These are phyloP conservation scores for Novumbra hubbsi DNA, from an alignment of 2,797 vertebrate species.

Conservation along the genomic window DNA sequence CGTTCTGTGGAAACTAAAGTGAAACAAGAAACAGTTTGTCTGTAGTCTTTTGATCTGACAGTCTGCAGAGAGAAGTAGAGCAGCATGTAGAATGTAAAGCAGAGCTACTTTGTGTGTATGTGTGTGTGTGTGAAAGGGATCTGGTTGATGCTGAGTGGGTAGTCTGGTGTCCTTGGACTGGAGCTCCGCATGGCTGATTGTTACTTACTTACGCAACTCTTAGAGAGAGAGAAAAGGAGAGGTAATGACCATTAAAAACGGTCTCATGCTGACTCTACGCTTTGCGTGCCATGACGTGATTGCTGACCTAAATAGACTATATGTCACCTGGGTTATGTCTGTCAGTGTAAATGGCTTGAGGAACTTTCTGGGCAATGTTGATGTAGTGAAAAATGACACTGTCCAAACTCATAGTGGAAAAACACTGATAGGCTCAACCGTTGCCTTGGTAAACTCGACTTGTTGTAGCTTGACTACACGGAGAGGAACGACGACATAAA, in stretches of 20 bases:
- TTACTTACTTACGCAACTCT: not conserved
- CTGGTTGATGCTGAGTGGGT: not conserved
- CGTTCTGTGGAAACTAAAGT: not conserved
- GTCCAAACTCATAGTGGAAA: slow-evolving; percentile 3
- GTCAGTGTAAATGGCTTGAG: not conserved
- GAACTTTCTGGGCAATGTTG: not conserved
- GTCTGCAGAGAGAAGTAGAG: not conserved
- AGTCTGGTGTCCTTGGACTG: not conserved
- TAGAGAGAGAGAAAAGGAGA: not conserved
- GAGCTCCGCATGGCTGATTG: not conserved
- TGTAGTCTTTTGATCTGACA: not conserved
- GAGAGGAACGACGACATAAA: no score
- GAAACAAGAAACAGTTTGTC: not conserved
- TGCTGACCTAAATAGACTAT: not conserved
- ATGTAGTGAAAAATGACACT: not conserved
- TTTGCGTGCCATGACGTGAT: not conserved
- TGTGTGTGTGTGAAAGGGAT: not conserved
- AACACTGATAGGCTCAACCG: not conserved
- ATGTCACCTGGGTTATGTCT: slow-evolving; percentile 2
- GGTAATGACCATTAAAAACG: slow-evolving; percentile 1
- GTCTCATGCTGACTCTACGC: not conserved
- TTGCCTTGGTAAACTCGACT: not conserved
- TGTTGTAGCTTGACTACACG: not conserved
- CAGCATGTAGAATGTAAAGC: not conserved
- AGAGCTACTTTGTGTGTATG: not conserved